Conservation (phyloP, 2,797 vertebrate species). For the Enteromius paludinosus region DNA sequence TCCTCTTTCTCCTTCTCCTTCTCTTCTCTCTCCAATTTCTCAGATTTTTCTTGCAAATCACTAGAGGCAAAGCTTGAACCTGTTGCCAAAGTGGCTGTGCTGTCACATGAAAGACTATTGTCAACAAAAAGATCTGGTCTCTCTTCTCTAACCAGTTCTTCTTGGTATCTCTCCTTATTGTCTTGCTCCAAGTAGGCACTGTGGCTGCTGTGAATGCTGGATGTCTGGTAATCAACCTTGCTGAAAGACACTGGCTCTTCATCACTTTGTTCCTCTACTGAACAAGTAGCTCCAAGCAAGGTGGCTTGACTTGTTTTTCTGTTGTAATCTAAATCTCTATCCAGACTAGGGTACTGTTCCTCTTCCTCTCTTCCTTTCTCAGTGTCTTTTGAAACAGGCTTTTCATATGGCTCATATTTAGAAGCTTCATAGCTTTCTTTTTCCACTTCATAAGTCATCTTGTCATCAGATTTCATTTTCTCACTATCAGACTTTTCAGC, state of each 20-base stretch:
- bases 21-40: slow-evolving; percentile 77
- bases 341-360: slow-evolving; percentile 62
- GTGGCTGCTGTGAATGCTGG: slow-evolving; percentile 69
- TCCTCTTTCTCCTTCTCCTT: slow-evolving; percentile 69
- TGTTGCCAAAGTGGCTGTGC: slow-evolving; percentile 71
- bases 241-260: slow-evolving; percentile 77
- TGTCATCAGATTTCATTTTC: slow-evolving; percentile 48
- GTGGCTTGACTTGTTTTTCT: slow-evolving; percentile 71
- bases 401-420: slow-evolving; percentile 83
- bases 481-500: slow-evolving; percentile 49
- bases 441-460: slow-evolving; percentile 62
- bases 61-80: slow-evolving; percentile 66
- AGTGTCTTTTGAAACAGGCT: slow-evolving; percentile 71
- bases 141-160: slow-evolving; percentile 80
- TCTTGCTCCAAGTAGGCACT: slow-evolving; percentile 71
- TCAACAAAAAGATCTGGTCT: slow-evolving; percentile 83
- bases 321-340: slow-evolving; percentile 72
- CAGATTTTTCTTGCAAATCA: slow-evolving; percentile 76
- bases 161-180: slow-evolving; percentile 74
- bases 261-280: slow-evolving; percentile 73
- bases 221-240: slow-evolving; percentile 71
- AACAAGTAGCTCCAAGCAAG: slow-evolving; percentile 66
- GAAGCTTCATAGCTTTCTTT: slow-evolving; percentile 66
- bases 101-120: slow-evolving; percentile 83
- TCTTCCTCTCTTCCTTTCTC: slow-evolving; percentile 66